Base-by-base conservation (phyloP, 2,797 vertebrate species). In the Periophthalmus magnuspinnatus region DNA sequence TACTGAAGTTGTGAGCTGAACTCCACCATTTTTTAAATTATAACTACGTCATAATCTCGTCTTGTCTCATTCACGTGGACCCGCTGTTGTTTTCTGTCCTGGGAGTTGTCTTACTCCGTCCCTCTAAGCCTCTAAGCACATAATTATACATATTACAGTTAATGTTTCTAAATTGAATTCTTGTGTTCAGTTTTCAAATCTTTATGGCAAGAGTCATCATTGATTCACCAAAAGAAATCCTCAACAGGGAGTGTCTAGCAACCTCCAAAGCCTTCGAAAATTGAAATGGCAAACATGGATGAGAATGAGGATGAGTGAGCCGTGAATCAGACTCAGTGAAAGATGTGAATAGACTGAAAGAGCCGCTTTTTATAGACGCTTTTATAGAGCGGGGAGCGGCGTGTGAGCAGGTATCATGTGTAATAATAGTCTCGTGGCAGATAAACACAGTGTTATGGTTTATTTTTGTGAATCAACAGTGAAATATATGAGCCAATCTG, bases 351-450 rank as follows among this genome's bases (percentile, higher is more conserved):
- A 21, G 21, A 22, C 10, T 22, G 21, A 21, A 64, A 72, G 47
- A 69, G 75, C 67, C 74, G 22, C 61, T 80, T 70, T 78, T 84
- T 65, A 34, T 66, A 65, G 38, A 79, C 0, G 72, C 21, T 48
- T 68, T 84, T 82, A 84, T 82, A 79, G 71, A 77, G 67, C 72
- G 6, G 64, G 68, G 77, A 75, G 56, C 75, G 66, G 61, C 64
- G 62, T 78, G 71, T 9, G 70, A 73, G 62, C 36, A 8, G 45
- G 24, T 47, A 65, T 74, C 24, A 3, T 60, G 68, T 74, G 74
- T 72, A 76, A 68, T 65, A 56, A 56, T 56, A 28, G 62, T 71
- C 70, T 60, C 72, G 0, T 14, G 28, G 68, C 59, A 62, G 71
- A 71, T 67, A 21, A 21, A 34, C 71, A 75, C 67, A 68, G 67